Base-by-base conservation (phyloP, 2,797 vertebrate genomes). In the Glossophaga mutica region DNA sequence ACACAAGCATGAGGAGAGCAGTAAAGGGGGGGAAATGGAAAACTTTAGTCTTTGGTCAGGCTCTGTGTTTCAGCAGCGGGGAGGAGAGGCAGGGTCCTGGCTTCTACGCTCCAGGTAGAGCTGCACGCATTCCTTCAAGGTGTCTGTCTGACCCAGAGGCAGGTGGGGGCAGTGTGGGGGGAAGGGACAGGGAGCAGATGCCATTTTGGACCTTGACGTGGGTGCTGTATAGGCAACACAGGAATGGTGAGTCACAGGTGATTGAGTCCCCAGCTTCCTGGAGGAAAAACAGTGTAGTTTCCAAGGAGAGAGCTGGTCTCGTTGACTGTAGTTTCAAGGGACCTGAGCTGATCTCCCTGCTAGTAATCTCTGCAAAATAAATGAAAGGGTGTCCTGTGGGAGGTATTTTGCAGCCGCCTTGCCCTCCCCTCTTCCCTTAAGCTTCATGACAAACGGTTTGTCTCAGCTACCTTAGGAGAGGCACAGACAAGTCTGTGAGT, bases 231-330 rank as follows among this genome's bases (percentile, higher is more conserved):
- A 94, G 95, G 94, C 91, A 97, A 94, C 97, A 94, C 76, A 93
- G 96, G 92, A 94, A 89, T 10, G 39, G 83, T 96, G 89, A 96
- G 97, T 98, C 97, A 97, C 96, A 96, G 95, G 92, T 95, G 94
- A 96, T 6, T 85, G 71, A 82, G 94, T 91, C 92, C 91, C 94
- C 67, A 57, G 86, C 62, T 96, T 91, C 89, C 89, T 57, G 67
- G 71, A 96, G 87, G 91, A 68, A 96, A 97, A 98, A 96, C 92
- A 96, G 46, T 92, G 82, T 78, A 24, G 52, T 85, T 96, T 92
- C 87, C 57, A 39, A 70, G 52, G 52, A 73, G 74, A 89, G 32
- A 1, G 11, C 55, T 46, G 42, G 55, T 86, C 94, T 44, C 3
- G 74, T 39, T 82, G 74, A 52, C 68, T 77, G 94, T 79, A 76